phyloP scores from a whole-genome alignment of 1,140 invertebrate genomes.

The Drosophila sp. region DNA sequence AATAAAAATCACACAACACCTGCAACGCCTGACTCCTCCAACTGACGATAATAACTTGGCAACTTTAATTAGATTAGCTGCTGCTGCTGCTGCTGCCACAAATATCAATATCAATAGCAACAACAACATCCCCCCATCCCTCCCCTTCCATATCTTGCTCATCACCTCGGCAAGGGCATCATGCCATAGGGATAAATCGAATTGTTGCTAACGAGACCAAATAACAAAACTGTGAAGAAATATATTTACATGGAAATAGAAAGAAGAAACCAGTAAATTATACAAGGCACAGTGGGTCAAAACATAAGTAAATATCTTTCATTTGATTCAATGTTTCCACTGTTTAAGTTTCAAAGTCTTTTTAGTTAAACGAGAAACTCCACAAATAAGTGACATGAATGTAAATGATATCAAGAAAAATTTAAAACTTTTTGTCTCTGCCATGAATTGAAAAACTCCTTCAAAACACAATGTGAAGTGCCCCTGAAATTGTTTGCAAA shows the following conservation, averaged over 20 bases:
- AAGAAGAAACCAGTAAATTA: not conserved
- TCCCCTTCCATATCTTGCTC: not conserved
- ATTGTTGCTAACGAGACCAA: not conserved
- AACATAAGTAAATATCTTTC: too few species aligned
- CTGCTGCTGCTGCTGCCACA: constrained; percentile 7
- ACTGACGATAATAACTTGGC: constrained; percentile 30
- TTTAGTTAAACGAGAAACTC: too few species aligned
- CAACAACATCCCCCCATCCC: not conserved
- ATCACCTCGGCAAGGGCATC: not conserved
- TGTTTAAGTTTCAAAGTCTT: too few species aligned
- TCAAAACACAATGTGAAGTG: too few species aligned
- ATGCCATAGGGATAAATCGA: not conserved
- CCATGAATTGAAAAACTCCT: too few species aligned
- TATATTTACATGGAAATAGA: not conserved
- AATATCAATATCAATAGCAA: constrained; percentile 42
- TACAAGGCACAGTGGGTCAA: not conserved
- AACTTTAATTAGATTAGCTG: constrained; percentile 66
- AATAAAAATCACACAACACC: constrained; percentile 37
- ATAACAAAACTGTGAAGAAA: not conserved
- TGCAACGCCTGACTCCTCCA: constrained; percentile 1
- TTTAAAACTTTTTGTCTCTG: too few species aligned
- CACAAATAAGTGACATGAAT: too few species aligned
- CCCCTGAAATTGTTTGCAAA: too few species aligned
- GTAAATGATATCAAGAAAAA: too few species aligned
- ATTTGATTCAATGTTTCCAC: too few species aligned